Evolutionary conservation across 2,797 vertebrate genomes (phyloP).

Genomic region (Danio jaintianensis): DNA sequence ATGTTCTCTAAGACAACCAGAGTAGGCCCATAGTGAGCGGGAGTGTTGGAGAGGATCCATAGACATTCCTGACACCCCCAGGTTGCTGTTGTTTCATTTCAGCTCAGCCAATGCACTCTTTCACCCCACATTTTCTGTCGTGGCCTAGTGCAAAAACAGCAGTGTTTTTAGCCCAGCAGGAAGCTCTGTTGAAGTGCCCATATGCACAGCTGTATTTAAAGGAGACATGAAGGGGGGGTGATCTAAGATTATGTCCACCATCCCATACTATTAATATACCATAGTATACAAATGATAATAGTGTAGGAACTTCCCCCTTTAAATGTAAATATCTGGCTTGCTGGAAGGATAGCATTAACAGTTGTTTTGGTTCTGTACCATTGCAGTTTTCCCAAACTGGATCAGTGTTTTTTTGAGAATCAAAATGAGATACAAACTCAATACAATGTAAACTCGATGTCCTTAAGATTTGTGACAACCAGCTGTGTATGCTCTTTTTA

Average conservation of each 20-base stretch:
- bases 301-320: conserved; percentile 12
- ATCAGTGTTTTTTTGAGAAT: background rate
- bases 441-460: background rate
- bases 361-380: background rate
- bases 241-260: conserved; percentile 24
- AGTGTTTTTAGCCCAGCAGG: conserved; percentile 56
- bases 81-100: conserved; percentile 83
- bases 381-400: background rate
- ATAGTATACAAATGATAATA: conserved; percentile 23
- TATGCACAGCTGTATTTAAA: conserved; percentile 59
- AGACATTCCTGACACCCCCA: conserved; percentile 81
- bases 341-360: background rate
- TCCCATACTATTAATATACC: conserved; percentile 26
- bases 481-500: conserved; percentile 10
- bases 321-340: background rate
- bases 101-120: conserved; percentile 83
- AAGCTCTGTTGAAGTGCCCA: conserved; percentile 55
- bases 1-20: conserved; percentile 80
- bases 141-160: conserved; percentile 56
- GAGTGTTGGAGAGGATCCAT: conserved; percentile 77
- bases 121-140: conserved; percentile 73
- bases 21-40: conserved; percentile 76
- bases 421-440: background rate
- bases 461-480: background rate
- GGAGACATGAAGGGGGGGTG: background rate